phyloP scores from a whole-genome alignment of 64 coral and sea anemone species.

The Montipora foliosa region DNA sequence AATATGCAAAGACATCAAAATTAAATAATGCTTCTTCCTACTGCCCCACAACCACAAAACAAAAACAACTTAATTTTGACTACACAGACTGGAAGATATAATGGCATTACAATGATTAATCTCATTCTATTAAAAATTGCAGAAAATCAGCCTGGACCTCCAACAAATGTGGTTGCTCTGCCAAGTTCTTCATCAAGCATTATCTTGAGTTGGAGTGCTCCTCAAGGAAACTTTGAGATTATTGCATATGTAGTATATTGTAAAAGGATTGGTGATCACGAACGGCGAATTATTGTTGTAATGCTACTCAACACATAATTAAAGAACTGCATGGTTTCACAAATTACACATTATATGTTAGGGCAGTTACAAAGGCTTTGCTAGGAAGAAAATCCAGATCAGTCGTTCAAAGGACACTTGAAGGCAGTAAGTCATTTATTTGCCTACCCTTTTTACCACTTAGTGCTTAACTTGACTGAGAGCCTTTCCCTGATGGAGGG shows the following conservation, averaged over 20 bases:
- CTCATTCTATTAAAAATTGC: neutral
- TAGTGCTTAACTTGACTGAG: too few species aligned
- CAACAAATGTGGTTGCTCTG: constrained; percentile 30
- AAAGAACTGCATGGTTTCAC: neutral
- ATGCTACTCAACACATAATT: neutral
- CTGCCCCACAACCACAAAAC: too few species aligned
- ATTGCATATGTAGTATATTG: constrained; percentile 30
- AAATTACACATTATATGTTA: constrained; percentile 63
- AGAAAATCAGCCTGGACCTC: constrained; percentile 39
- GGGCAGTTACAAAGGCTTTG: neutral
- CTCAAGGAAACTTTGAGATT: constrained; percentile 1
- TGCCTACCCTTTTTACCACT: too few species aligned
- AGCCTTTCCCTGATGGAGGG: too few species aligned
- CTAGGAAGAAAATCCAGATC: constrained; percentile 19
- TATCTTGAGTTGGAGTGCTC: constrained; percentile 34
- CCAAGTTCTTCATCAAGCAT: constrained; percentile 35
- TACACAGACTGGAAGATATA: too few species aligned
- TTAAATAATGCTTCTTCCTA: too few species aligned
- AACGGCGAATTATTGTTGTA: neutral
- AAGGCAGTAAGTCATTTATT: constrained; percentile 55
- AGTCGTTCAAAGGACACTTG: constrained; percentile 10
- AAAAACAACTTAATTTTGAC: too few species aligned
- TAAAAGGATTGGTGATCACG: neutral
- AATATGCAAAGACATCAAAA: too few species aligned
- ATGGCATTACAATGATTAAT: neutral